Conservation (phyloP, 2,797 vertebrate species). For the Phaenicophaeus curvirostris region DNA sequence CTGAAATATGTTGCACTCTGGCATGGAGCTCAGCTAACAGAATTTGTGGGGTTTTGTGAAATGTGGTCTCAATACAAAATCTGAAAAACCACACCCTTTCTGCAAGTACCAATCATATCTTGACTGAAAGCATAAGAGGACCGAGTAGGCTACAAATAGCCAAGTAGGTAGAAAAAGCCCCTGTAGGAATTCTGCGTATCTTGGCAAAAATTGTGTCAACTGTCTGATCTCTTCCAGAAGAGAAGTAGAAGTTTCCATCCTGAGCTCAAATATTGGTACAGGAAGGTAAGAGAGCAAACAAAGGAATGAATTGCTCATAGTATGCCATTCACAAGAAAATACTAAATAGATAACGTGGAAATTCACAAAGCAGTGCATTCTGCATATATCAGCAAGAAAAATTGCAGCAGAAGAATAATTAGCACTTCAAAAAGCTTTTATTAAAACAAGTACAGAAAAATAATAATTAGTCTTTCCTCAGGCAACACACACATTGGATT, state of each 20-base stretch:
- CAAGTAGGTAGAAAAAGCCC: constrained; percentile 2
- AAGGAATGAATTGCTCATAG: constrained; percentile 42
- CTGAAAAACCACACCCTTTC: not conserved
- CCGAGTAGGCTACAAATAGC: not conserved
- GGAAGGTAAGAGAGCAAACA: constrained; percentile 15
- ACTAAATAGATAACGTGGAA: constrained; percentile 30
- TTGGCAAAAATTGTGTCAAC: constrained; percentile 50
- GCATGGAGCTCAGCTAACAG: not conserved
- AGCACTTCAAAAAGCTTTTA: constrained; percentile 31
- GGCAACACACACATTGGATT: not conserved
- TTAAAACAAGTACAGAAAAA: constrained; percentile 7
- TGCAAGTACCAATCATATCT: rapidly evolving
- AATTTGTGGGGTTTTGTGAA: not conserved
- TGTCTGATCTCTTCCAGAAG: constrained; percentile 33
- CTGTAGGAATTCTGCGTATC: constrained; percentile 1
- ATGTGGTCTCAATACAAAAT: not conserved
- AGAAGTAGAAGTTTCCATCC: constrained; percentile 68
- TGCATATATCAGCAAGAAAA: not conserved
- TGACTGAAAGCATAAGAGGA: not conserved
- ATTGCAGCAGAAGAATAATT: constrained; percentile 2
- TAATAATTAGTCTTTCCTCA: not conserved
- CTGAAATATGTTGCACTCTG: constrained; percentile 26
- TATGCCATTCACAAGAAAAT: constrained; percentile 8
- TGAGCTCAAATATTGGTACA: constrained; percentile 28
- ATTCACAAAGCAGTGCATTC: not conserved